A percentile compares a stretch with the other conserved stretches of the same genome.
Evolutionary conservation across 2,113 vertebrate genomes (phyloP).

Genomic region (Pseudolaguvia tuberculata): DNA sequence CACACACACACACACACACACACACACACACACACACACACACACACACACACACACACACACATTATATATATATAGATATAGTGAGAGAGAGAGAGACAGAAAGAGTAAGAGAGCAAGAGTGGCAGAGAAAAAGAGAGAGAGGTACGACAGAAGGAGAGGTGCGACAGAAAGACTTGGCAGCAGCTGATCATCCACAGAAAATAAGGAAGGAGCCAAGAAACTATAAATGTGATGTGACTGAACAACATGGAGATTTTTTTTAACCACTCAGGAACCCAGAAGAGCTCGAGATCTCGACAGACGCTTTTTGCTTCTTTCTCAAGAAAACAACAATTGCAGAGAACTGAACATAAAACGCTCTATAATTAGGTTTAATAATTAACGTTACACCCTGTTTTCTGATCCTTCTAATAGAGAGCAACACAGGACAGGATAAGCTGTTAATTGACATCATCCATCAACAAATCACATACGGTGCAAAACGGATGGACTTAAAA

Average conservation of each 20-base stretch:
- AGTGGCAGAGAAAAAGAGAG: not conserved
- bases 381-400: not conserved
- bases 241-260: slow-evolving; percentile 13
- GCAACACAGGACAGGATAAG: not conserved
- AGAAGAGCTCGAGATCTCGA: not conserved
- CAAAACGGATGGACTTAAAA: too few species aligned
- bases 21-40: too few species aligned
- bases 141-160: not conserved
- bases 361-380: not conserved
- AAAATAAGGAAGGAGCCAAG: not conserved
- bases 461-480: too few species aligned
- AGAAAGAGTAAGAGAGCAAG: too few species aligned
- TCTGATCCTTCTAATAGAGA: not conserved
- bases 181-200: slow-evolving; percentile 9
- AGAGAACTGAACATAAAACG: too few species aligned
- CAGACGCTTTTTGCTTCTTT: not conserved
- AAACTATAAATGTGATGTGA: slow-evolving; percentile 15
- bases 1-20: too few species aligned
- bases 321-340: not conserved
- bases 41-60: too few species aligned
- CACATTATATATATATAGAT: too few species aligned
- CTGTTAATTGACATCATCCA: not conserved
- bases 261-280: not conserved
- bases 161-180: not conserved
- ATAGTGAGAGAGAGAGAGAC: not conserved